Percentiles rank a stretch among this genome's conserved stretches.
Conservation (phyloP, 2,888 invertebrate species). For the Hoplodrina ambigua region DNA sequence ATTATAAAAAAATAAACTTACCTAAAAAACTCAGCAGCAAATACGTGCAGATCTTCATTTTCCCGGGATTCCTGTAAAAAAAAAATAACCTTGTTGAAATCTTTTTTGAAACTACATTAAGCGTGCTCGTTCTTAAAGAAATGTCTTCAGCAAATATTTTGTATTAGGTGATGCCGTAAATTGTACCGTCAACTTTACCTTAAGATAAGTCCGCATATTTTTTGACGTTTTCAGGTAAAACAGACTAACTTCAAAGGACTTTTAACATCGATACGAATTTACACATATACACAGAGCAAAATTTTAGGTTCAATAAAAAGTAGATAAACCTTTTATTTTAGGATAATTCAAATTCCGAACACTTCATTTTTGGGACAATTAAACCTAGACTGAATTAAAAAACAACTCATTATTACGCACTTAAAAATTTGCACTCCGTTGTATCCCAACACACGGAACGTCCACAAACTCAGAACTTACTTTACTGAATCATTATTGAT, state of each 20-base stretch:
- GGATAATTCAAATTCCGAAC: too few species aligned
- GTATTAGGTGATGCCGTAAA: constrained; percentile 32
- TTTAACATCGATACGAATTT: background rate
- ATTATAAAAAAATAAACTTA: constrained; percentile 72
- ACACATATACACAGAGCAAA: background rate
- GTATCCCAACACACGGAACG: background rate
- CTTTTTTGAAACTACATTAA: constrained; percentile 53
- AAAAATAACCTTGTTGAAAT: constrained; percentile 61
- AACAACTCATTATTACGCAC: background rate
- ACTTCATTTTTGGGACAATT: too few species aligned
- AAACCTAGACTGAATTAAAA: too few species aligned
- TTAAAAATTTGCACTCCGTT: background rate
- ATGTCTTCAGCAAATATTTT: constrained; percentile 48
- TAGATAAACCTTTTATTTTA: too few species aligned
- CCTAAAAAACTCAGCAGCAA: constrained; percentile 88
- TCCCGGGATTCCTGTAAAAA: constrained; percentile 83
- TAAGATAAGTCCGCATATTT: constrained; percentile 27
- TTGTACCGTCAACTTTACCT: constrained; percentile 35
- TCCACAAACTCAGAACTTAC: background rate
- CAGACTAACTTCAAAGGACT: background rate
- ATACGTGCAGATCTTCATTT: constrained; percentile 88
- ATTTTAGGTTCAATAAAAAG: too few species aligned
- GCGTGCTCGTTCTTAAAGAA: constrained; percentile 41
- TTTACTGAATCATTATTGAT: background rate
- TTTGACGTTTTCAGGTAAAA: background rate